Evolutionary conservation across 1,140 invertebrate species (phyloP), one percentile per base, ranked within the genome.

Genomic region (Drosophila mayri): DNA sequence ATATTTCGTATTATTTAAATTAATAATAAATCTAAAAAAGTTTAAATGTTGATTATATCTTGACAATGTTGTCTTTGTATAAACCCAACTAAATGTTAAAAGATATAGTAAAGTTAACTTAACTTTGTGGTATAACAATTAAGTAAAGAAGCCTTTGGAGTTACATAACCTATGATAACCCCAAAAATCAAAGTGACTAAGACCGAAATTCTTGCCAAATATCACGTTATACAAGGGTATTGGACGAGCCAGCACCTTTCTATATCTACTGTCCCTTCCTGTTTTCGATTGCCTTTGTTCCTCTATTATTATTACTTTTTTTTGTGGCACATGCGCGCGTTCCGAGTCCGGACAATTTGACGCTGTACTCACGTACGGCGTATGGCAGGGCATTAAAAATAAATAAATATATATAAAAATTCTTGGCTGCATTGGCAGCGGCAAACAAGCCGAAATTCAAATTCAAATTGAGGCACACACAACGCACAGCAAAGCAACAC

Each of bases 341-440:
- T 78, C 79, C 73, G 61, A 80, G 67, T 78, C 76, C 64, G 63
- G 63, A 77, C 49, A 76, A 88, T 88, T 88, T 80, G 64, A 55
- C 76, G 67, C 79, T 77, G 46, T 68, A 16, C 84, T 84, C 85
- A 88, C 85, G 84, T 87, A 88, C 84, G 43, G 43, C 59, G 52
- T 63, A 47, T 43, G 54, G 46, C 75, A 65, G 60, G 62, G 68
- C 84, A 88, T 90, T 88, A 84, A 81, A 87, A 83, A 72, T 82
- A 79, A 87, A 79, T 84, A 63, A 61, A 79, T 78, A 80, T 74
- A 84, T 74, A 90, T 84, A 90, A 57, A 83, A 78, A 90, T 90
- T 78, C 77, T 80, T 88, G 65, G 62, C 80, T 81, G 77, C 77
- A 88, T 71, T 79, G 62, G 84, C 63, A 37, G 49, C 22, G 35